Evolutionary conservation across 2,888 invertebrate species (phyloP).

Genomic region (Ormyrus nitidulus): DNA sequence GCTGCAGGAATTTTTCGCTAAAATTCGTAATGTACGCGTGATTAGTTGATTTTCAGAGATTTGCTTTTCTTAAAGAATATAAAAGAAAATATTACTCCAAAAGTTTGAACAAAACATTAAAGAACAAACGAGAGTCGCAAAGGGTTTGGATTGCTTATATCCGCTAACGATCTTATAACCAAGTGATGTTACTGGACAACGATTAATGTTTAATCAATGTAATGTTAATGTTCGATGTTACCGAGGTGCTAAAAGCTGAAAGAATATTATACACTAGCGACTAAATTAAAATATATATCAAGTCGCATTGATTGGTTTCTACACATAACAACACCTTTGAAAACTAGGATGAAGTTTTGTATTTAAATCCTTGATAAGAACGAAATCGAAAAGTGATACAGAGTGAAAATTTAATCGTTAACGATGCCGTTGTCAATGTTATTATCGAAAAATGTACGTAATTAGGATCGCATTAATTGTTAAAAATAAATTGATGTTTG

Average conservation of each 20-base stretch:
- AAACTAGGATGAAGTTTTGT: constrained; percentile 34
- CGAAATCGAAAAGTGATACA: constrained; percentile 23
- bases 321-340: constrained; percentile 11
- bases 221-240: constrained; percentile 57
- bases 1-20: constrained; percentile 46
- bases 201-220: constrained; percentile 57
- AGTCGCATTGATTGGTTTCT: constrained; percentile 16
- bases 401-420: not conserved
- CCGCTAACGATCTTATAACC: constrained; percentile 36
- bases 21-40: constrained; percentile 34
- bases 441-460: constrained; percentile 33
- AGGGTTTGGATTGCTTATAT: constrained; percentile 35
- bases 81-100: constrained; percentile 26
- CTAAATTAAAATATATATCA: constrained; percentile 21
- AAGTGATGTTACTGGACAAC: constrained; percentile 55
- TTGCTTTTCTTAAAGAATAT: constrained; percentile 39
- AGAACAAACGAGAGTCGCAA: constrained; percentile 39
- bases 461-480: constrained; percentile 32
- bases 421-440: constrained; percentile 36
- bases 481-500: constrained; percentile 29
- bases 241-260: constrained; percentile 55
- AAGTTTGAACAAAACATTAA: constrained; percentile 28
- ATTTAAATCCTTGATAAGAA: constrained; percentile 16
- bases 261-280: constrained; percentile 25
- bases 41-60: constrained; percentile 31